Conservation (phyloP, 2,888 invertebrate genomes). For the Drosophila barbarae region DNA sequence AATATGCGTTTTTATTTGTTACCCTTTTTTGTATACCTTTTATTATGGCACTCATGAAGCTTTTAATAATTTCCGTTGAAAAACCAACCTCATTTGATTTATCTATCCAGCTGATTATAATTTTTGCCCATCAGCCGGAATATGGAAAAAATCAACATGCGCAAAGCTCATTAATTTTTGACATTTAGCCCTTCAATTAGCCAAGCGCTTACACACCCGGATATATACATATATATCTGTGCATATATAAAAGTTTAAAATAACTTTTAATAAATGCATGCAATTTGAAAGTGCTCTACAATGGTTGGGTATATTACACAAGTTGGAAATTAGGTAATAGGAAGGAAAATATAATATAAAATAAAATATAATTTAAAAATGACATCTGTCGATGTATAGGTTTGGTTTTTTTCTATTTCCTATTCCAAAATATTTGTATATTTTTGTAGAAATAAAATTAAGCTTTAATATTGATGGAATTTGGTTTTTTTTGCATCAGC, state of each 20-base stretch:
- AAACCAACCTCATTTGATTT: background rate
- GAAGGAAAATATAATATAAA: too few species aligned
- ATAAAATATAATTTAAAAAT: too few species aligned
- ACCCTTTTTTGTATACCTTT: background rate
- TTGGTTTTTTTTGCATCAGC: background rate
- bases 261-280: constrained; percentile 16
- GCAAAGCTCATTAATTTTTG: constrained; percentile 31
- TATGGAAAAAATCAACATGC: constrained; percentile 7
- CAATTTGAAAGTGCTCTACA: background rate
- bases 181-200: constrained; percentile 31
- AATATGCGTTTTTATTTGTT: too few species aligned
- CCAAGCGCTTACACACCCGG: constrained; percentile 5
- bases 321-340: background rate
- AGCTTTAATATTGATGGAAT: background rate
- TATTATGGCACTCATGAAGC: too few species aligned
- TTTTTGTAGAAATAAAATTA: background rate
- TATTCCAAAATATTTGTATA: background rate
- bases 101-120: constrained; percentile 5
- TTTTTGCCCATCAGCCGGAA: background rate
- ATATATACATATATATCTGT: background rate
- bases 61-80: background rate
- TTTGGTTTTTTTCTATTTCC: background rate
- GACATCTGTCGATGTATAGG: too few species aligned
- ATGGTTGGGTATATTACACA: background rate
- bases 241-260: constrained; percentile 8